Conservation (phyloP, 1,140 invertebrate genomes). For the Armadillidium nasatum region DNA sequence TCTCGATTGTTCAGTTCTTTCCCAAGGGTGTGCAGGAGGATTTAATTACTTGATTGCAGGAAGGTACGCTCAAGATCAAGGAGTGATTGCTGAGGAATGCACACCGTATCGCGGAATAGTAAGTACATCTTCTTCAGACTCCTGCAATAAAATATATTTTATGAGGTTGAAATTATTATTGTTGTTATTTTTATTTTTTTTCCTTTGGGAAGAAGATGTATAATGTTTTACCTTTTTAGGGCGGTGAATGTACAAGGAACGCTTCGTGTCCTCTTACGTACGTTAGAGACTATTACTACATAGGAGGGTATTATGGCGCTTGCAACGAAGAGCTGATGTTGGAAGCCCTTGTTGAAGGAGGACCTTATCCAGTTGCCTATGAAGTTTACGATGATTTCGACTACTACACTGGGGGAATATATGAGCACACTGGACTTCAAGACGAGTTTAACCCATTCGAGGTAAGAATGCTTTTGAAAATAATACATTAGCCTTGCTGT, state of each 20-base stretch:
- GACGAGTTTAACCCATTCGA: conserved; percentile 50
- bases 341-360: conserved; percentile 52
- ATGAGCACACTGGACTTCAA: conserved; percentile 46
- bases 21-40: conserved; percentile 55
- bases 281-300: conserved; percentile 52
- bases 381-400: conserved; percentile 53
- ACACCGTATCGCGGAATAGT: conserved; percentile 6
- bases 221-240: background rate
- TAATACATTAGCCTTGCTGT: too few species aligned
- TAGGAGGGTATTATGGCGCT: conserved; percentile 50
- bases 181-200: background rate
- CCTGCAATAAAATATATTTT: background rate
- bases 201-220: background rate
- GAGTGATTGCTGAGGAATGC: conserved; percentile 27
- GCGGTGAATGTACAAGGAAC: background rate
- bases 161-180: background rate
- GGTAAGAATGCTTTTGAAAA: conserved; percentile 31
- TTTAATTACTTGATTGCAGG: conserved; percentile 57
- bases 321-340: conserved; percentile 56
- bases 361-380: conserved; percentile 55
- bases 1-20: conserved; percentile 54
- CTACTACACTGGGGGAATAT: conserved; percentile 51
- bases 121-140: background rate
- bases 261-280: conserved; percentile 44
- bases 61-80: conserved; percentile 45